Evolutionary conservation across 2,113 vertebrate genomes (phyloP).

Genomic region (Nothobranchius kuhntae): DNA sequence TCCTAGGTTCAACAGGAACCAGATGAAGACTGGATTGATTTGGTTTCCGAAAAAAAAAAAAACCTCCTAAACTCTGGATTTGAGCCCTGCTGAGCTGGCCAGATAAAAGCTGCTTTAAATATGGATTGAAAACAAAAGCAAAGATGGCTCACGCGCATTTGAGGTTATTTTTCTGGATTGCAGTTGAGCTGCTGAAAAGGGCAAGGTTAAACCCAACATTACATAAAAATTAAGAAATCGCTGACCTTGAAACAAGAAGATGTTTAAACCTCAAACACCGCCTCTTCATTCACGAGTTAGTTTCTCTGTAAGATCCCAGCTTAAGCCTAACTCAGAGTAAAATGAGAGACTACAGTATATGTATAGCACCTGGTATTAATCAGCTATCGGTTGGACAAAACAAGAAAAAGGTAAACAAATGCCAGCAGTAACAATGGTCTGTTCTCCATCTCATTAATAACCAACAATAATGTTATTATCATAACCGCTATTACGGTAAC

Average conservation of each 20-base stretch:
- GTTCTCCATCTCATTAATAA: constrained; percentile 63
- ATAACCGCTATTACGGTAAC: constrained; percentile 60
- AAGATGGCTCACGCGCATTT: constrained; percentile 13
- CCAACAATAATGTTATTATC: constrained; percentile 60
- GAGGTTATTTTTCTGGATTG: constrained; percentile 28
- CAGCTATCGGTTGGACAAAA: constrained; percentile 47
- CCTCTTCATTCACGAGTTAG: background rate
- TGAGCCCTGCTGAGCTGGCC: constrained; percentile 41
- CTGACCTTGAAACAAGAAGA: constrained; percentile 23
- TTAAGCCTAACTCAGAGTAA: constrained; percentile 51
- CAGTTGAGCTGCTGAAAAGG: constrained; percentile 15
- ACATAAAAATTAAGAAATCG: constrained; percentile 12
- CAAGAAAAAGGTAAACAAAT: constrained; percentile 35
- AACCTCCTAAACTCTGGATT: constrained; percentile 21
- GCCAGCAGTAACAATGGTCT: constrained; percentile 46
- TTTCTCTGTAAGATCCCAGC: constrained; percentile 8
- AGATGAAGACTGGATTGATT: constrained; percentile 61
- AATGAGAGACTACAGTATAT: constrained; percentile 45
- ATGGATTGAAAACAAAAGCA: constrained; percentile 23
- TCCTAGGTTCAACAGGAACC: constrained; percentile 77
- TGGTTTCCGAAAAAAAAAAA: constrained; percentile 36
- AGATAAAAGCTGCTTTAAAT: constrained; percentile 18
- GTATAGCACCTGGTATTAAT: constrained; percentile 61
- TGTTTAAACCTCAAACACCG: constrained; percentile 17
- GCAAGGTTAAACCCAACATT: background rate